Conservation (phyloP, 2,888 invertebrate species). For the Gonocerus acuteangulatus region DNA sequence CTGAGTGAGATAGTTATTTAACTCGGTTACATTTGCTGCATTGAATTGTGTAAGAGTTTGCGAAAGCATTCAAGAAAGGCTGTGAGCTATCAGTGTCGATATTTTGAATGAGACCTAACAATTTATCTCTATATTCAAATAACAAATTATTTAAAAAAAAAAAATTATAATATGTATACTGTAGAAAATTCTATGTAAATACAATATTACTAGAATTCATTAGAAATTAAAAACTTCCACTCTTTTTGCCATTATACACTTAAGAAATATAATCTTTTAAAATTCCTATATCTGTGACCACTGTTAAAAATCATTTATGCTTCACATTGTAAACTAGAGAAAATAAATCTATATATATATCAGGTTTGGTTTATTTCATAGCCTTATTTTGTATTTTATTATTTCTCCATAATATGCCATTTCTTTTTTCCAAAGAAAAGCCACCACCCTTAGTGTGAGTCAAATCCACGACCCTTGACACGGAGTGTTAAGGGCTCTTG, state of each 20-base stretch:
- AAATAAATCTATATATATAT: slow-evolving; percentile 15
- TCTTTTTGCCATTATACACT: neutral
- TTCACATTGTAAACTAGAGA: slow-evolving; percentile 13
- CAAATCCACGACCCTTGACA: too few relatives aligned
- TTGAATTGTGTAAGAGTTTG: slow-evolving; percentile 8
- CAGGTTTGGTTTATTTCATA: neutral
- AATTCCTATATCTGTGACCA: slow-evolving; percentile 13
- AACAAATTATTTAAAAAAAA: slow-evolving; percentile 1
- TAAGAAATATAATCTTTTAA: slow-evolving; percentile 3
- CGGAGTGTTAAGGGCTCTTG: too few relatives aligned
- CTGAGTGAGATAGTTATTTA: too few relatives aligned
- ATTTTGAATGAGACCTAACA: neutral
- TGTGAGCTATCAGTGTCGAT: slow-evolving; percentile 9
- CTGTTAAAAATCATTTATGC: slow-evolving; percentile 13
- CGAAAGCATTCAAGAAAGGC: slow-evolving; percentile 14
- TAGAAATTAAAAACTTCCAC: slow-evolving; percentile 2
- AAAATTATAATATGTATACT: neutral
- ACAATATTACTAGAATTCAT: neutral
- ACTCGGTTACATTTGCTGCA: neutral
- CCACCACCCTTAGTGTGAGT: too few relatives aligned
- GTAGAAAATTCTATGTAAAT: slow-evolving; percentile 9
- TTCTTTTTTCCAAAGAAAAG: too few relatives aligned
- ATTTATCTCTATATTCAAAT: neutral
- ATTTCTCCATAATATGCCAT: too few relatives aligned
- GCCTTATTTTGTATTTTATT: too few relatives aligned